phyloP scores from a whole-genome alignment of 1,140 invertebrate species.

The Cyrtorhinus lividipennis region DNA sequence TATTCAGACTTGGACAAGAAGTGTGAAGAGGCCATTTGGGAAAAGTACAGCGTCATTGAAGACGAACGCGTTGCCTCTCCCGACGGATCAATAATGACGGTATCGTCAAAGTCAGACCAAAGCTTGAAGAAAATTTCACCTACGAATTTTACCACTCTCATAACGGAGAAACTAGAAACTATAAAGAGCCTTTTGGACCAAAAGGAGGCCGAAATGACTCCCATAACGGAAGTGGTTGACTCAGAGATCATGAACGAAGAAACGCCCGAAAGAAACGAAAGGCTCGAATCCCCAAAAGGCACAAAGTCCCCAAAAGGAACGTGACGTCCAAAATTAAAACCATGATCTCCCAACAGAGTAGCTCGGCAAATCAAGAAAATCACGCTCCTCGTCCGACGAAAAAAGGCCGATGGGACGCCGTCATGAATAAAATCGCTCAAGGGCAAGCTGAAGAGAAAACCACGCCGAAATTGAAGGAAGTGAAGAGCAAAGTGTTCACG shows the following conservation, averaged over 20 bases:
- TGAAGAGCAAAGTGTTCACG: constrained; percentile 56
- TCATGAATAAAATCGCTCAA: constrained; percentile 65
- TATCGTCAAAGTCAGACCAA: constrained; percentile 26
- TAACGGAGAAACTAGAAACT: constrained; percentile 26
- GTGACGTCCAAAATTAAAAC: constrained; percentile 57
- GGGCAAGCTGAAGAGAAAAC: constrained; percentile 46
- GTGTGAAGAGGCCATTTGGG: constrained; percentile 23
- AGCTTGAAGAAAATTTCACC: constrained; percentile 29
- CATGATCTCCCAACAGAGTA: constrained; percentile 39
- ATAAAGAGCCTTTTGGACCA: constrained; percentile 25
- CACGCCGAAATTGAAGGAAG: constrained; percentile 53
- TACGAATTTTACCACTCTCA: constrained; percentile 21
- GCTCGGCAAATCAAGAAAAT: constrained; percentile 24
- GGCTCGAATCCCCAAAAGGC: constrained; percentile 41
- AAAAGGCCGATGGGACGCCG: constrained; percentile 51
- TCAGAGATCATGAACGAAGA: constrained; percentile 7
- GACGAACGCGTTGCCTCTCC: constrained; percentile 24
- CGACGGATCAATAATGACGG: constrained; percentile 23
- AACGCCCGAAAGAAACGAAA: constrained; percentile 12
- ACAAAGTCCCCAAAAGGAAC: constrained; percentile 58
- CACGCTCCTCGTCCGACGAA: constrained; percentile 30
- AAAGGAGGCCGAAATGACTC: constrained; percentile 28
- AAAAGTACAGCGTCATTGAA: constrained; percentile 23
- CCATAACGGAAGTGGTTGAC: constrained; percentile 27
- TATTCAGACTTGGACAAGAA: constrained; percentile 64